Conservation (phyloP, 1,140 invertebrate genomes). For the Drosophila busckii region DNA sequence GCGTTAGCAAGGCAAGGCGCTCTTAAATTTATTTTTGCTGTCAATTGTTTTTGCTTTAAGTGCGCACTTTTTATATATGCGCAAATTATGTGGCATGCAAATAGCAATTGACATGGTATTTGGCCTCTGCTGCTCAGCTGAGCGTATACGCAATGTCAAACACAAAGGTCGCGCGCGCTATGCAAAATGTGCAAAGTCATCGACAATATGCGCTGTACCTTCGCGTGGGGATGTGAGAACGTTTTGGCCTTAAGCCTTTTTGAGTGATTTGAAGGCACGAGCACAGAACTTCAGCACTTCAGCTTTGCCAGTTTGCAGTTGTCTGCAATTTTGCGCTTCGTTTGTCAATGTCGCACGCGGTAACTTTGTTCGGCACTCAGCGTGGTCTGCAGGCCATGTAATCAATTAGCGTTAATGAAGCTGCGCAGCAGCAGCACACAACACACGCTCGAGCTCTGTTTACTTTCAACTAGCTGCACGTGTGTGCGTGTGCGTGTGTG, state of each 20-base stretch:
- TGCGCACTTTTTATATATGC: no score
- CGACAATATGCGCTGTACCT: background rate
- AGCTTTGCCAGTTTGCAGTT: no score
- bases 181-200: constrained; percentile 33
- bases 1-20: no score
- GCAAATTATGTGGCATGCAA: constrained; percentile 48
- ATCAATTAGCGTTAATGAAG: constrained; percentile 76
- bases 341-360: constrained; percentile 62
- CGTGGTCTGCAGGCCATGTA: constrained; percentile 52
- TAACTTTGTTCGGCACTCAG: constrained; percentile 26
- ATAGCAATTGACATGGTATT: constrained; percentile 66
- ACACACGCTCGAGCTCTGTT: constrained; percentile 13
- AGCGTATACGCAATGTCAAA: constrained; percentile 55
- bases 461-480: constrained; percentile 9
- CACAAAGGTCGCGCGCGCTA: constrained; percentile 50
- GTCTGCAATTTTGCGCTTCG: constrained; percentile 64
- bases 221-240: no score
- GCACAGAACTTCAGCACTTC: no score
- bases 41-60: no score
- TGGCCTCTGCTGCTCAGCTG: constrained; percentile 7
- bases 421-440: no score
- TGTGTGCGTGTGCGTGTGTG: constrained; percentile 4
- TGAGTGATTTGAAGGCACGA: no score
- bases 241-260: no score
- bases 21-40: no score